Evolutionary conservation across 1,140 invertebrate species (phyloP).

Genomic region (Eumeta japonica): DNA sequence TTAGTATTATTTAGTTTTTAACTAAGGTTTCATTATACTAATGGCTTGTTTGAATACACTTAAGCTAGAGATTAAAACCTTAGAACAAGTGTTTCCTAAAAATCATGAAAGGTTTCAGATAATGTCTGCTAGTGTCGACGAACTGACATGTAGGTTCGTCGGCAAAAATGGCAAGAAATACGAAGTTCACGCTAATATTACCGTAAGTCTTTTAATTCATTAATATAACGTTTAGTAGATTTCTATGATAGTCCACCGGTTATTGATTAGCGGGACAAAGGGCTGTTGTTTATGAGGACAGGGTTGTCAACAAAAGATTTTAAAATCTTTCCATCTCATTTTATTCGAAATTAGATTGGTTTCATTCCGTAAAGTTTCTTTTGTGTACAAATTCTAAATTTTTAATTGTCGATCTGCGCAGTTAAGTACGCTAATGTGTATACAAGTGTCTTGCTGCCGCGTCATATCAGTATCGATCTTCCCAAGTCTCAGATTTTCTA

Average conservation of each 20-base stretch:
- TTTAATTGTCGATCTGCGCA: no score
- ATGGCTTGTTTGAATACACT: conserved; percentile 98
- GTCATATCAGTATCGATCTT: no score
- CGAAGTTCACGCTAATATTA: conserved; percentile 97
- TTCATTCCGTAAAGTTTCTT: no score
- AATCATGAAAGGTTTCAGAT: conserved; percentile 96
- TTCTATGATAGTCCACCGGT: conserved; percentile 14
- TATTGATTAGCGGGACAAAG: conserved; percentile 55
- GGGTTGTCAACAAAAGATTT: conserved; percentile 54
- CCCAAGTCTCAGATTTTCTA: no score
- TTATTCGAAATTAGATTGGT: neutral
- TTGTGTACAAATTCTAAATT: no score
- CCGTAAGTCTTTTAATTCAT: conserved; percentile 66
- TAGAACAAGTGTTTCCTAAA: conserved; percentile 93
- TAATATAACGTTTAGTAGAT: neutral
- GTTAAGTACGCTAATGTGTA: no score
- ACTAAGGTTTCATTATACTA: conserved; percentile 54
- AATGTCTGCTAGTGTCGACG: conserved; percentile 95
- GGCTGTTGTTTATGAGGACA: conserved; percentile 54
- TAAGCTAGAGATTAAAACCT: conserved; percentile 95
- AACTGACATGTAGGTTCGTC: conserved; percentile 95
- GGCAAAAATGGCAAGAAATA: conserved; percentile 91
- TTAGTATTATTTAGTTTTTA: conserved; percentile 41
- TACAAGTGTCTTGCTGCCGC: no score
- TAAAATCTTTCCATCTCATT: conserved; percentile 23